Evolutionary conservation across 2,797 vertebrate genomes (phyloP).

Genomic region (Sarcophilus harrisii): DNA sequence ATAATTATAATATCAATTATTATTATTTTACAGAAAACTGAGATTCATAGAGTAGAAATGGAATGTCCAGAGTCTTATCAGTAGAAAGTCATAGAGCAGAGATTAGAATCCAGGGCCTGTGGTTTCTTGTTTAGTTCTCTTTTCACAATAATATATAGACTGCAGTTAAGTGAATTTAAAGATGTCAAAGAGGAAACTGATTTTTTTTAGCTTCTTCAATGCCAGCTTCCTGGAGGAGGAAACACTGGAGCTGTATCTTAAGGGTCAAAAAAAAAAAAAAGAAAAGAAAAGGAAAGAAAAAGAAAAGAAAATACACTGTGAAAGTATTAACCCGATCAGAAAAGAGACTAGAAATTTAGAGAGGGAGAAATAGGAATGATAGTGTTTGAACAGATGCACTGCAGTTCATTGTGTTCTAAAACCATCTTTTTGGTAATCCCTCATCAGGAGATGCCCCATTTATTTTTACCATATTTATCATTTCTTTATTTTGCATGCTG

Average conservation of each 20-base stretch:
- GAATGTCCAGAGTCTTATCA: background rate
- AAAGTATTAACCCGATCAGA: constrained; percentile 60
- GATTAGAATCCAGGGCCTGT: background rate
- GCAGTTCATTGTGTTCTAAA: constrained; percentile 16
- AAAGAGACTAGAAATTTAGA: constrained; percentile 64
- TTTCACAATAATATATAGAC: background rate
- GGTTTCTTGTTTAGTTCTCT: background rate
- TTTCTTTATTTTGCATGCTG: constrained; percentile 53
- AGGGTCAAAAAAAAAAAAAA: background rate
- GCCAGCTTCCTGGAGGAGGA: background rate
- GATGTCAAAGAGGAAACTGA: background rate
- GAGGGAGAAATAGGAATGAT: constrained; percentile 63
- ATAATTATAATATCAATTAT: too few species aligned
- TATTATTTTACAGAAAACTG: background rate
- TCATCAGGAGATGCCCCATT: constrained; percentile 38
- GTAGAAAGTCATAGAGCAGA: background rate
- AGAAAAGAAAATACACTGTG: background rate
- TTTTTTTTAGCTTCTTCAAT: background rate
- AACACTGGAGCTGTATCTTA: background rate
- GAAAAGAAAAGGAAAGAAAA: too few species aligned
- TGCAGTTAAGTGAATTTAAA: background rate
- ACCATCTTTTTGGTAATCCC: constrained; percentile 44
- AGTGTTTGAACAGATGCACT: constrained; percentile 61
- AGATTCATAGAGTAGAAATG: background rate
- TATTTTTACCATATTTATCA: constrained; percentile 40